Evolutionary conservation across 2,113 vertebrate species (phyloP), one percentile per base, ranked within the genome.

Genomic region (Calcarius ornatus): DNA sequence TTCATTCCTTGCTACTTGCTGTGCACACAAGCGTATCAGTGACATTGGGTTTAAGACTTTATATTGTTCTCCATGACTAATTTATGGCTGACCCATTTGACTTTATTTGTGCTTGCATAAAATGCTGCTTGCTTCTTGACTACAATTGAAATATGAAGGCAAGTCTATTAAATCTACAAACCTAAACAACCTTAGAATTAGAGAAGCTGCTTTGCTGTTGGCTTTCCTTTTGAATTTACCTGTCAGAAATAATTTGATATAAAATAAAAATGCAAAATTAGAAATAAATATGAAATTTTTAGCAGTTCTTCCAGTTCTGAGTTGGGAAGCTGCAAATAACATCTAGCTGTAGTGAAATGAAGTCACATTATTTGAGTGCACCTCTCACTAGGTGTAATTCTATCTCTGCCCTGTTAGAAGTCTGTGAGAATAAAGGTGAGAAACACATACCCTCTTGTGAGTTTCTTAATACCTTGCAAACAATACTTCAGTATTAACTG

Each of bases 341-440:
- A 1, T 81, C 76, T 87, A 56, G 6, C 35, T n/a, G 8, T 48
- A 15, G 12, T 77, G 25, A 78, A 64, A 48, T 3, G 4, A 53
- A 54, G 27, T 81, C 16, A 33, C 3, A 0, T 45, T 72, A 27
- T 80, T 47, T 25, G 28, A 64, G 33, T 31, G 16, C 10, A 9
- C 5, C 11, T 82, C 30, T 80, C 11, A 9, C 7, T 53, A 33
- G 7, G 1, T 30, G 0, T 22, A 15, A 33, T 31, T 57, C n/a
- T 60, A 0, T 22, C n/a, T 20, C 3, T 23, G 20, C 20, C 9
- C 2, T 21, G 2, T 81, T 76, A 38, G 4, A 21, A n/a, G 21
- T 5, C 48, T 3, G 0, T 23, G 47, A 35, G 12, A 70, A 1
- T 51, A 17, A 63, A 24, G 5, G 24, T 48, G 48, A 43, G 12